phyloP scores from a whole-genome alignment of 2,888 invertebrate genomes.

The Troglohyphantes excavatus region DNA sequence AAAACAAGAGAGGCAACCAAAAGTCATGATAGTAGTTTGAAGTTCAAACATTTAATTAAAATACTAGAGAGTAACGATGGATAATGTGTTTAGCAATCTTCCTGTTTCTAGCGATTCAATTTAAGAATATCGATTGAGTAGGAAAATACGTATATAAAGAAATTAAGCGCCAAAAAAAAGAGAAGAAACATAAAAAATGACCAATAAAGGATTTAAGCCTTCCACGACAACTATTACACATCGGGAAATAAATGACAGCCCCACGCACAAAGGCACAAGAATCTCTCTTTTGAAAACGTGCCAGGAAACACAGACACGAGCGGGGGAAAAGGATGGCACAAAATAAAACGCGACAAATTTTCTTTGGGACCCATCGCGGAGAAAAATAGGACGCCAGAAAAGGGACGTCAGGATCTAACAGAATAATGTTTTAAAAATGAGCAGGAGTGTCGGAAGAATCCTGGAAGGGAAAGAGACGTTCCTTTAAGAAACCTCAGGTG shows the following conservation, averaged over 20 bases:
- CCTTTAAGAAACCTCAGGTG: not conserved
- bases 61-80: too few species aligned
- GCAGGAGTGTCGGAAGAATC: not conserved
- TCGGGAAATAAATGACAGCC: conserved; percentile 15
- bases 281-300: conserved; percentile 19
- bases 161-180: not conserved
- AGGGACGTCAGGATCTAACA: not conserved
- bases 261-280: conserved; percentile 9
- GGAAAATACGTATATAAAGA: not conserved
- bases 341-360: conserved; percentile 29
- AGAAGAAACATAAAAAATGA: not conserved
- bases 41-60: too few species aligned
- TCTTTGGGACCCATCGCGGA: not conserved
- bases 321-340: not conserved
- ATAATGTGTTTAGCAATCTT: too few species aligned
- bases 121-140: not conserved
- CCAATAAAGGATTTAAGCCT: not conserved
- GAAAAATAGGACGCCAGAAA: not conserved
- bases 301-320: not conserved
- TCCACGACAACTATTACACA: not conserved
- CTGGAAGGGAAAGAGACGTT: not conserved
- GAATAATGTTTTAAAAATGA: conserved; percentile 47
- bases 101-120: too few species aligned
- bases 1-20: too few species aligned
- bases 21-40: too few species aligned